Conservation (phyloP, 2,888 invertebrate species). For the Cheiracanthium punctorium region DNA sequence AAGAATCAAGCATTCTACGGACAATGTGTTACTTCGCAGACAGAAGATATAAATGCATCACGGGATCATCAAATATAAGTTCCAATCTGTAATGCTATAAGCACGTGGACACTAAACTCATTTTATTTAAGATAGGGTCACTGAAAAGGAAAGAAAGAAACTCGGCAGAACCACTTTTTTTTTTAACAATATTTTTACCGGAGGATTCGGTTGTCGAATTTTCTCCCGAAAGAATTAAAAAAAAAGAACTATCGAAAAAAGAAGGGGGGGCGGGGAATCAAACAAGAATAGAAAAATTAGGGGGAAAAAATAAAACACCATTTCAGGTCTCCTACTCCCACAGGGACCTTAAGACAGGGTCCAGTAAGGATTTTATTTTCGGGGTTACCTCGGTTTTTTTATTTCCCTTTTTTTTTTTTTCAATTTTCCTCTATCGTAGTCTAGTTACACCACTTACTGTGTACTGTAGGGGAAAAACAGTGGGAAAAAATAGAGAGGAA, state of each 20-base stretch:
- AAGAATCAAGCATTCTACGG: neutral
- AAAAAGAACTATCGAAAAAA: neutral
- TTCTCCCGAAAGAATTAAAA: slow-evolving; percentile 16
- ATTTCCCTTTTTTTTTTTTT: slow-evolving; percentile 38
- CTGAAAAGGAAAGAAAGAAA: slow-evolving; percentile 36
- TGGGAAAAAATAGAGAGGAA: slow-evolving; percentile 28
- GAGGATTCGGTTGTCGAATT: slow-evolving; percentile 40
- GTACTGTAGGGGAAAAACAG: neutral
- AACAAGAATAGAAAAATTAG: slow-evolving; percentile 40
- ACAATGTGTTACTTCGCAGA: neutral
- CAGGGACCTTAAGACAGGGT: slow-evolving; percentile 47
- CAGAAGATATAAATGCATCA: neutral
- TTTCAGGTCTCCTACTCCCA: slow-evolving; percentile 33
- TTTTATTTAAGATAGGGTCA: slow-evolving; percentile 58
- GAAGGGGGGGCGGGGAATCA: slow-evolving; percentile 8
- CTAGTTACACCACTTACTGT: slow-evolving; percentile 50
- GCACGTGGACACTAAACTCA: slow-evolving; percentile 45
- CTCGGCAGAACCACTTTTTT: slow-evolving; percentile 37
- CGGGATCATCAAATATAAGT: neutral
- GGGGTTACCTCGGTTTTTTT: slow-evolving; percentile 32
- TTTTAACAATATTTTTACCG: slow-evolving; percentile 49
- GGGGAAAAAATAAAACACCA: slow-evolving; percentile 17
- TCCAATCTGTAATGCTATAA: slow-evolving; percentile 52
- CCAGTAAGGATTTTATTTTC: slow-evolving; percentile 24
- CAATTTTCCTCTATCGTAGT: slow-evolving; percentile 46